Evolutionary conservation across 2,888 invertebrate species (phyloP).

Genomic region (Pardosa pseudoannulata): DNA sequence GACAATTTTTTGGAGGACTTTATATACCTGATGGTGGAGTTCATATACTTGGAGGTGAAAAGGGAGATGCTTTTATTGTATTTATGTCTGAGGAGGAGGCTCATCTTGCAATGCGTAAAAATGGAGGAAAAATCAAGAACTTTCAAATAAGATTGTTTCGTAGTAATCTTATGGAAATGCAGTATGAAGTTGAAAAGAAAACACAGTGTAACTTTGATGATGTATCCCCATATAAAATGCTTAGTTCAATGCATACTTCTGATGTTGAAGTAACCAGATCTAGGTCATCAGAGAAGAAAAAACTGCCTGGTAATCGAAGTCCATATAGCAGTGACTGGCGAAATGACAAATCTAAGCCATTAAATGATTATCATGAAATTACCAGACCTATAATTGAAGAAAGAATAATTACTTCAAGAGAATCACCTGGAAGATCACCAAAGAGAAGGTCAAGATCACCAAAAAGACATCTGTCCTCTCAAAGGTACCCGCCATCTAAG

Average conservation of each 20-base stretch:
- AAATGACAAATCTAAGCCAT: neutral
- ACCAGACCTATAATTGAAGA: neutral
- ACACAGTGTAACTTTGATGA: slow-evolving; percentile 13
- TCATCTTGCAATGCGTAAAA: slow-evolving; percentile 94
- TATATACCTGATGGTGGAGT: slow-evolving; percentile 99
- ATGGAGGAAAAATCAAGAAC: slow-evolving; percentile 92
- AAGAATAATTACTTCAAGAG: slow-evolving; percentile 2
- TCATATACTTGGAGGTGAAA: slow-evolving; percentile 98
- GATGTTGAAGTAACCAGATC: neutral
- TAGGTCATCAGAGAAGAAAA: neutral
- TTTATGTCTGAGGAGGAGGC: slow-evolving; percentile 99
- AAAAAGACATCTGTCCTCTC: slow-evolving; percentile 1
- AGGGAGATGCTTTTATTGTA: slow-evolving; percentile 99
- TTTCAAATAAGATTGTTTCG: slow-evolving; percentile 91
- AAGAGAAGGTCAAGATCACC: neutral
- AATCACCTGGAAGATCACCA: slow-evolving; percentile 19
- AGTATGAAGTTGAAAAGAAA: slow-evolving; percentile 90
- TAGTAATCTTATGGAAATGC: slow-evolving; percentile 97
- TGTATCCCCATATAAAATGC: neutral
- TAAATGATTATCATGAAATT: neutral
- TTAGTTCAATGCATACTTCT: no score
- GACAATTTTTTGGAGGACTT: slow-evolving; percentile 96
- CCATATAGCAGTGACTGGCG: neutral
- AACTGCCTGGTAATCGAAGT: neutral
- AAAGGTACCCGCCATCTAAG: neutral